phyloP scores from a whole-genome alignment of 2,113 vertebrate species.

The Labeo catla region DNA sequence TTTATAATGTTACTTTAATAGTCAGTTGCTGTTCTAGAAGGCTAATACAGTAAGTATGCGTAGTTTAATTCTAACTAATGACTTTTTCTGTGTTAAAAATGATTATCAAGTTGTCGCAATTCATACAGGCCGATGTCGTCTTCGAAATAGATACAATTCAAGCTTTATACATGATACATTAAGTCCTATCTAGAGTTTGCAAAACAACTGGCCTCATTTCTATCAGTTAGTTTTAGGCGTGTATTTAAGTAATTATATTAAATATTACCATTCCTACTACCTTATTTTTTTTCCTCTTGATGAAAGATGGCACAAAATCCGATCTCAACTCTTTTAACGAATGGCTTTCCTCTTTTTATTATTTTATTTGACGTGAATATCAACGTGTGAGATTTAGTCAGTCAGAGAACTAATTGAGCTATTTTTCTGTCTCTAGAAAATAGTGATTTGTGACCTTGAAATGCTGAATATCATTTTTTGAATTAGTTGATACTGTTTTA shows the following conservation, averaged over 20 bases:
- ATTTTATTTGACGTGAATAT: background rate
- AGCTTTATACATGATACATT: background rate
- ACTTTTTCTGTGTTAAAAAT: background rate
- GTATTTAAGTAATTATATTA: background rate
- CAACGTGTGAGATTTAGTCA: background rate
- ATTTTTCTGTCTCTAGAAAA: background rate
- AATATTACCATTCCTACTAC: background rate
- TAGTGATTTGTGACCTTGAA: background rate
- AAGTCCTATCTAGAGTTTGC: background rate
- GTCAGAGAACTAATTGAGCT: background rate
- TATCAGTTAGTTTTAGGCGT: background rate
- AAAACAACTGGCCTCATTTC: too few relatives aligned
- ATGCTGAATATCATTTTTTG: background rate
- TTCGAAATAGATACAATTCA: background rate
- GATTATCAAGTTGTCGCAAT: background rate
- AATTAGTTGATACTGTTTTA: too few relatives aligned
- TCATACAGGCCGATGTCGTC: background rate
- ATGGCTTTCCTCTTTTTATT: background rate
- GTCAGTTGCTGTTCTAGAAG: background rate
- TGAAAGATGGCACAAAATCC: background rate
- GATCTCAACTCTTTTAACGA: background rate
- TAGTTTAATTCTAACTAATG: background rate
- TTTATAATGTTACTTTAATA: background rate
- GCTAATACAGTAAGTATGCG: background rate
- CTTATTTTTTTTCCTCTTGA: background rate